These are phyloP conservation scores for Diadema setosum DNA, from an alignment of 35 echinoderm and acorn worm species.

Conservation along the genomic window DNA sequence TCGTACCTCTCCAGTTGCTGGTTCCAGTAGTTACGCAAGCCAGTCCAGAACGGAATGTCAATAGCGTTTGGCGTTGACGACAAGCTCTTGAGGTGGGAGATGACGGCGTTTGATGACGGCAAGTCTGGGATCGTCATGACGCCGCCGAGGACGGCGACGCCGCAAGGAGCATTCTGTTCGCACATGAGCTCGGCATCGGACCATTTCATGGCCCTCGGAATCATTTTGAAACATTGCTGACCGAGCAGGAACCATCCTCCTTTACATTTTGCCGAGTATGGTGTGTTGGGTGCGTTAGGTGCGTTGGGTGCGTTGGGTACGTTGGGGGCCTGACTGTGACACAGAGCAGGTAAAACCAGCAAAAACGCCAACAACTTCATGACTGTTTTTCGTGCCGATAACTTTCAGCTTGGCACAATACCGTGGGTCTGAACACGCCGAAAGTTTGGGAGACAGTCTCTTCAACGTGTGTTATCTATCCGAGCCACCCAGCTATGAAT, in stretches of 20 bases:
- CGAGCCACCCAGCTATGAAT: neutral
- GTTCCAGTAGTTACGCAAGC: neutral
- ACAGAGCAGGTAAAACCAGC: neutral
- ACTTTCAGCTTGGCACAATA: neutral
- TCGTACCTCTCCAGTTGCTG: neutral
- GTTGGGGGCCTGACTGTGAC: neutral
- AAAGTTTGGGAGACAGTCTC: too few relatives aligned
- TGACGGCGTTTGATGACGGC: neutral
- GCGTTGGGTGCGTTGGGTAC: too few relatives aligned
- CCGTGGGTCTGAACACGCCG: too few relatives aligned
- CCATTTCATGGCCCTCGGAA: neutral
- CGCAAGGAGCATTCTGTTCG: slow-evolving; percentile 4
- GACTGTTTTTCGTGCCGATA: neutral
- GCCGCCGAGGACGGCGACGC: neutral
- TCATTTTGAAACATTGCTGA: slow-evolving; percentile 10
- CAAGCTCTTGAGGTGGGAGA: neutral
- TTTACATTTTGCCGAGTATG: slow-evolving; percentile 15
- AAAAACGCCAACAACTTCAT: slow-evolving; percentile 10
- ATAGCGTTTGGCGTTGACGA: neutral
- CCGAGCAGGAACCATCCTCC: slow-evolving; percentile 13
- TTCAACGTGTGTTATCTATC: neutral
- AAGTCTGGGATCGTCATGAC: neutral
- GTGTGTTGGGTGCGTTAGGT: too few relatives aligned
- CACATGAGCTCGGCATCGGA: neutral
- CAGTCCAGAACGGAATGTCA: slow-evolving; percentile 10